A percentile compares a stretch with the other conserved stretches of the same genome.
Conservation (phyloP, 2,797 vertebrate species). For the Bucorvus abyssinicus region DNA sequence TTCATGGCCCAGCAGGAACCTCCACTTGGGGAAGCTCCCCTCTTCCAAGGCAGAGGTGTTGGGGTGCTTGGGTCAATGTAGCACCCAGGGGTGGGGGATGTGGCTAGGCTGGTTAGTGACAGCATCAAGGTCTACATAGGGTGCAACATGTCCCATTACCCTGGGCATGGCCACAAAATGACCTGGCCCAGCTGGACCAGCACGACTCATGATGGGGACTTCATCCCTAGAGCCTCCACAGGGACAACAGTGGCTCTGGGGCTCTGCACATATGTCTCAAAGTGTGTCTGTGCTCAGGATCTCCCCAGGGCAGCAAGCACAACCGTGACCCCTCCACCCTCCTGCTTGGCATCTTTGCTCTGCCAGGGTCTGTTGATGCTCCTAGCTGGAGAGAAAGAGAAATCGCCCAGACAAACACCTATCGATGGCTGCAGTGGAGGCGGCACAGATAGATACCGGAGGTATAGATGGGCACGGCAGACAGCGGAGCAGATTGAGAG, state of each 20-base stretch:
- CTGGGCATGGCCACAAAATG: not conserved
- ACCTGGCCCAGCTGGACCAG: not conserved
- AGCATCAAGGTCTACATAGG: not conserved
- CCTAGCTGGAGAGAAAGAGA: not conserved
- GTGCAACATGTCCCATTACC: accelerated
- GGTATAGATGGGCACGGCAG: conserved; percentile 12
- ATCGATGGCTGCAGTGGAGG: not conserved
- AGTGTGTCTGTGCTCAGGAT: accelerated
- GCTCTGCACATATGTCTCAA: not conserved
- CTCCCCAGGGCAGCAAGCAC: not conserved
- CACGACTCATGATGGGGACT: not conserved
- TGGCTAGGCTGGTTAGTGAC: not conserved
- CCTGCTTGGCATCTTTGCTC: not conserved
- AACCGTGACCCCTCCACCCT: accelerated
- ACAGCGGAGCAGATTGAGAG: conserved; percentile 35
- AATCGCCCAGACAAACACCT: not conserved
- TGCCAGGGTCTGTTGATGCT: not conserved
- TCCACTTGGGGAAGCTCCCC: not conserved
- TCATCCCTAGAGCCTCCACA: not conserved
- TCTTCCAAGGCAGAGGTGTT: not conserved
- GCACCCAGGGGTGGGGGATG: not conserved
- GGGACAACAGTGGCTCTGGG: not conserved
- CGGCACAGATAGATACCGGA: not conserved
- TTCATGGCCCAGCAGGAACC: not conserved
- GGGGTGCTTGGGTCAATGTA: not conserved